Conservation (phyloP, 2,113 vertebrate genomes). For the Myrmophylax atrothorax region DNA sequence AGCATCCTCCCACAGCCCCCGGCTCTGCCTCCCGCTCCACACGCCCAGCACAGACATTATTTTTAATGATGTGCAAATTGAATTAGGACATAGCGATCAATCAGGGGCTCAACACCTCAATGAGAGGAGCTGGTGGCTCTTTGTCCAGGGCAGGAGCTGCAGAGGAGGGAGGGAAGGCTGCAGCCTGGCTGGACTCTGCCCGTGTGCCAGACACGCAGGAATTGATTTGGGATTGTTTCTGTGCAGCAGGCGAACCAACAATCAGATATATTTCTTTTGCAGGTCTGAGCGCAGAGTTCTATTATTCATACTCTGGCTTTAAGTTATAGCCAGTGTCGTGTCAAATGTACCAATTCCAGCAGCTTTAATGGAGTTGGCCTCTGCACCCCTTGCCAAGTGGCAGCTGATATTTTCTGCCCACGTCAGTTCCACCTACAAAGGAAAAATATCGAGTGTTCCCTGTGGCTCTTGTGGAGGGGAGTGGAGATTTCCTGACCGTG, state of each 20-base stretch:
- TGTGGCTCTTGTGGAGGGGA: background rate
- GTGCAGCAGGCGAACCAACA: slow-evolving; percentile 14
- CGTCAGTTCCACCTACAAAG: slow-evolving; percentile 22
- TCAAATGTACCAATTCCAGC: slow-evolving; percentile 71
- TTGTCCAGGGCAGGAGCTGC: background rate
- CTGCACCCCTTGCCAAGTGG: slow-evolving; percentile 38
- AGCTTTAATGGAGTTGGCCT: slow-evolving; percentile 73
- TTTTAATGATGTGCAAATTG: background rate
- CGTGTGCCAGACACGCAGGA: background rate
- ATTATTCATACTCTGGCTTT: slow-evolving; percentile 56
- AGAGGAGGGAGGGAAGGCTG: background rate
- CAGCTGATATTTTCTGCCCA: slow-evolving; percentile 62
- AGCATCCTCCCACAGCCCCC: background rate
- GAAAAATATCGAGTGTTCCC: background rate
- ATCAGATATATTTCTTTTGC: slow-evolving; percentile 36
- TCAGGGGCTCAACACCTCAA: background rate
- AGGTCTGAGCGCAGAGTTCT: slow-evolving; percentile 46
- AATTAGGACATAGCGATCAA: background rate
- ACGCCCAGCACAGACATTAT: background rate
- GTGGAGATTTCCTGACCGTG: background rate
- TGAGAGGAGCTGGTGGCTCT: background rate
- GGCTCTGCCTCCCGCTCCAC: background rate
- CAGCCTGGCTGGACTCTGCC: background rate
- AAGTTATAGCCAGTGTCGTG: slow-evolving; percentile 60
- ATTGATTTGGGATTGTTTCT: slow-evolving; percentile 38